phyloP scores from a whole-genome alignment of 2,888 invertebrate species.

The Sturmia bella region DNA sequence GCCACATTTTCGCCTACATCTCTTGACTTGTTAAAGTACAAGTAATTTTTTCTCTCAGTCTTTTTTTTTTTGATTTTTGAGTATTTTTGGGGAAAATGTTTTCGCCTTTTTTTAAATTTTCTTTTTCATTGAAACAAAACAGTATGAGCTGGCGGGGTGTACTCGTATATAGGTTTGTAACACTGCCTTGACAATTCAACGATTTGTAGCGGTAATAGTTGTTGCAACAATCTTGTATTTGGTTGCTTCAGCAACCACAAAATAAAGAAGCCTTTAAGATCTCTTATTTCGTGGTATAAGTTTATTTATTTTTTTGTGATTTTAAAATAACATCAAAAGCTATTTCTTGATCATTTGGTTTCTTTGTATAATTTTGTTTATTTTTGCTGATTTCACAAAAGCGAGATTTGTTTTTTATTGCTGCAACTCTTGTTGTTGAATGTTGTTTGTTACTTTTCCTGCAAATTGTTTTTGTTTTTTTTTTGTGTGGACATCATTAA shows the following conservation, averaged over 20 bases:
- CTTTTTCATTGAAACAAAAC: constrained; percentile 3
- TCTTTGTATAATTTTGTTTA: constrained; percentile 48
- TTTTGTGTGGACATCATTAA: constrained; percentile 66
- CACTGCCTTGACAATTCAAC: constrained; percentile 79
- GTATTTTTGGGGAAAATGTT: constrained; percentile 40
- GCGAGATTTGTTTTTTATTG: constrained; percentile 13
- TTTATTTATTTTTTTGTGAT: constrained; percentile 20
- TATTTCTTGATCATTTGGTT: constrained; percentile 54
- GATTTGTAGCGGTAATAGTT: constrained; percentile 79
- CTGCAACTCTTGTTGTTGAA: constrained; percentile 1
- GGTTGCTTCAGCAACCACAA: constrained; percentile 30
- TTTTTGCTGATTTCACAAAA: constrained; percentile 26
- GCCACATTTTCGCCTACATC: constrained; percentile 69
- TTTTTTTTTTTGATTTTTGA: constrained; percentile 21
- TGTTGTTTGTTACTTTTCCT: constrained; percentile 51
- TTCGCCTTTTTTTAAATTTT: constrained; percentile 6
- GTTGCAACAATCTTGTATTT: constrained; percentile 66
- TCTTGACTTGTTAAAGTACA: constrained; percentile 60
- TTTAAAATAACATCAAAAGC: constrained; percentile 58
- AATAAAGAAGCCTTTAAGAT: constrained; percentile 46
- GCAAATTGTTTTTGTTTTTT: constrained; percentile 60
- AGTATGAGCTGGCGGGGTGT: constrained; percentile 20
- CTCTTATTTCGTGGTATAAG: constrained; percentile 63
- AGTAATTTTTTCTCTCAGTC: constrained; percentile 3
- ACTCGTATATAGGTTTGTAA: constrained; percentile 44